Conservation (phyloP, 2,888 invertebrate species). For the Dexiosoma caninum region DNA sequence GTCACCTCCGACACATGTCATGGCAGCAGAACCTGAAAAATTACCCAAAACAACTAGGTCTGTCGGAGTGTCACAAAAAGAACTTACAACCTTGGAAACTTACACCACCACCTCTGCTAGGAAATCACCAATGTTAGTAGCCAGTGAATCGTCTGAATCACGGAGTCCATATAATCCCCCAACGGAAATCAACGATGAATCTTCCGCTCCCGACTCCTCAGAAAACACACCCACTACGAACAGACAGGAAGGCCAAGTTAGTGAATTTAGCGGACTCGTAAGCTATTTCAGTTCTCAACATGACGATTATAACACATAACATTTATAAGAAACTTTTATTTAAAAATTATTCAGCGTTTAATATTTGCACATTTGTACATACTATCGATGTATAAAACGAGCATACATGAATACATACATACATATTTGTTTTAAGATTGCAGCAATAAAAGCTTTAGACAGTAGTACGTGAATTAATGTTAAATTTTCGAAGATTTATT, state of each 20-base stretch:
- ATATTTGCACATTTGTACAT: slow-evolving; percentile 41
- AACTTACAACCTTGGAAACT: slow-evolving; percentile 75
- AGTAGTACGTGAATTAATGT: background rate
- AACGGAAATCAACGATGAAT: slow-evolving; percentile 68
- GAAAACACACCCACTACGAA: slow-evolving; percentile 54
- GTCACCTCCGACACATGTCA: slow-evolving; percentile 63
- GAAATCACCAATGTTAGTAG: slow-evolving; percentile 71
- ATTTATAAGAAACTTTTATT: slow-evolving; percentile 38
- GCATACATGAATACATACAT: background rate
- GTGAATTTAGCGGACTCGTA: slow-evolving; percentile 93
- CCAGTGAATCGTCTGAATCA: slow-evolving; percentile 69
- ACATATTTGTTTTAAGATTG: background rate
- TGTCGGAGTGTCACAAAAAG: slow-evolving; percentile 69
- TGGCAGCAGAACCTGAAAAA: slow-evolving; percentile 13
- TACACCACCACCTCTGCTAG: slow-evolving; percentile 67
- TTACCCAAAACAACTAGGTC: background rate
- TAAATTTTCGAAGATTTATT: background rate
- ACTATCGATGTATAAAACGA: background rate
- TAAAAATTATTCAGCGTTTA: background rate
- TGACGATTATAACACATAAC: slow-evolving; percentile 90
- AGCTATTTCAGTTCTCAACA: slow-evolving; percentile 95
- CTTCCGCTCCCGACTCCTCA: slow-evolving; percentile 75
- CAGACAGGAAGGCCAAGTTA: slow-evolving; percentile 70
- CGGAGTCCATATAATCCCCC: slow-evolving; percentile 69
- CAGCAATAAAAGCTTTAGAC: slow-evolving; percentile 1